Evolutionary conservation across 1,140 invertebrate genomes (phyloP), one percentile per base, ranked within the genome.

Genomic region (Lepidotrigona ventralis): DNA sequence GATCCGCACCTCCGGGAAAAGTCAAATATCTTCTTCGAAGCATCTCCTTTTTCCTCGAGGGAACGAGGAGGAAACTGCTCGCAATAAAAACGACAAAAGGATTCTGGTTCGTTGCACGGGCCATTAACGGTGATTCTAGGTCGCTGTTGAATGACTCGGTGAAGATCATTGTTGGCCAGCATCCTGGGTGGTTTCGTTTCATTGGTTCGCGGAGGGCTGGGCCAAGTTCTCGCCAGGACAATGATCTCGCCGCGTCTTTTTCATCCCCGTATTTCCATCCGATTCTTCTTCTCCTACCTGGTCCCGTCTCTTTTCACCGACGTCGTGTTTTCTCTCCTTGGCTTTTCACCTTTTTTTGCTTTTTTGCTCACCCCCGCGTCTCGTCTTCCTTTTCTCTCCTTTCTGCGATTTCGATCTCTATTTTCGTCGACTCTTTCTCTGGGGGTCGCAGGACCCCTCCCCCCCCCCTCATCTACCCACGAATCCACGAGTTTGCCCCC

Each of bases 131-230:
- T 70, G 54, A 74, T 87, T 83, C 75, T 72, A 63, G 54, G 69
- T 56, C 56, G 51, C 75, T 80, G 66, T 56, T n/a, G 56, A 33
- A 83, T 87, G 64, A 86, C 85, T 84, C 64, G 29, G 71, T 70
- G 60, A 39, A 72, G 85, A 87, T 87, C 79, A 87, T 87, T 79
- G 81, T 87, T 84, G 75, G 64, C 66, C 63, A 76, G 54, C 81
- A 84, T 79, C 85, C 58, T 87, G 86, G 86, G 86, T 87, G 86
- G 86, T 39, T 79, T 66, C 33, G 75, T 86, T 85, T 58, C 71
- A 51, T 53, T 26, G 33, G 54, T 46, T 58, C 54, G 63, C 64
- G 51, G 63, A 86, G 86, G 66, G 51, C 80, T 54, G 53, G 63
- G 17, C 58, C 33, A 68, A 74, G 58, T 87, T 86, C 80, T 76